phyloP scores from a whole-genome alignment of 2,888 invertebrate species.

The Sminthurides aquaticus region DNA sequence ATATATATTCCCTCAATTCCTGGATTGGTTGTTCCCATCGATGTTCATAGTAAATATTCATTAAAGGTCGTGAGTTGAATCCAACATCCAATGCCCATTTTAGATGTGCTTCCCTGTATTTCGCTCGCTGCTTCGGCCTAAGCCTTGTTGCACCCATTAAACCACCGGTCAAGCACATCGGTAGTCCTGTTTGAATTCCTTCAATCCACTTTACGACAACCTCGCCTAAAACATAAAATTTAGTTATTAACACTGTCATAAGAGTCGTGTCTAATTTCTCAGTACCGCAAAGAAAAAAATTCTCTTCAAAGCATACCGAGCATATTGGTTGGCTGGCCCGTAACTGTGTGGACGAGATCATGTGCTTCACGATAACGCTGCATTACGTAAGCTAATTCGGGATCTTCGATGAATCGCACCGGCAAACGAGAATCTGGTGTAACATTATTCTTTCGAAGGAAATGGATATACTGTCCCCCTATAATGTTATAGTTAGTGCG shows the following conservation, averaged over 20 bases:
- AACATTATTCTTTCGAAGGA: conserved; percentile 74
- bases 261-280: neutral
- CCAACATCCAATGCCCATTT: conserved; percentile 83
- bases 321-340: conserved; percentile 92
- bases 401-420: conserved; percentile 85
- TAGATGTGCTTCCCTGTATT: conserved; percentile 67
- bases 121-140: conserved; percentile 71
- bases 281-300: neutral
- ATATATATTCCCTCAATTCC: conserved; percentile 58
- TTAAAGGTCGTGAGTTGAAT: conserved; percentile 64
- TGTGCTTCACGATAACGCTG: conserved; percentile 95
- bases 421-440: conserved; percentile 84
- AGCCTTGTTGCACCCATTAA: conserved; percentile 84
- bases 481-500: neutral
- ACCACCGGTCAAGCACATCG: conserved; percentile 91
- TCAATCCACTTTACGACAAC: conserved; percentile 97
- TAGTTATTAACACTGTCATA: neutral
- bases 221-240: conserved; percentile 52
- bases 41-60: conserved; percentile 86
- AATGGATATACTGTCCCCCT: conserved; percentile 67
- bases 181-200: conserved; percentile 85
- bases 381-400: conserved; percentile 89
- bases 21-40: conserved; percentile 81
- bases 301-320: no score
- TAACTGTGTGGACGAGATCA: conserved; percentile 83